Conservation (phyloP, 1,140 invertebrate genomes). For the Ceratosolen fusciceps region DNA sequence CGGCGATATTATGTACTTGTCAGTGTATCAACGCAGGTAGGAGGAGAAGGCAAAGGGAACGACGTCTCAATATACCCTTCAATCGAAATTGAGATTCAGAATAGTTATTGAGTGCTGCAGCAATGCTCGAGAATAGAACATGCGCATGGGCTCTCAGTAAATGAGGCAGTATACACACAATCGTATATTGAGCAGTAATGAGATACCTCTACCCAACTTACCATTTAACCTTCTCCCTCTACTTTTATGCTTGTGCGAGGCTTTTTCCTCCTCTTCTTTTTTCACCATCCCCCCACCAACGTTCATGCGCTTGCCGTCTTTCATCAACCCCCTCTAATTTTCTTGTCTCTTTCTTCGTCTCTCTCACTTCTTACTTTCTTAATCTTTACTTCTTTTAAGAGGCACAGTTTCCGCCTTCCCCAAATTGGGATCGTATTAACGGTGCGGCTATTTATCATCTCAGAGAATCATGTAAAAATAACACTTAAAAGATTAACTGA, state of each 20-base stretch:
- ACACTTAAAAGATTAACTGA: not conserved
- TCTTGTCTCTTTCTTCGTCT: too few species aligned
- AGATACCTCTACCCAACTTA: slow-evolving; percentile 4
- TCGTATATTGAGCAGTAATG: not conserved
- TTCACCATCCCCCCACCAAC: too few species aligned
- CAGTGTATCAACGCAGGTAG: not conserved
- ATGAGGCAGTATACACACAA: too few species aligned
- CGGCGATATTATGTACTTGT: not conserved
- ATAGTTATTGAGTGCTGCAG: slow-evolving; percentile 30
- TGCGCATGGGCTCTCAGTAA: too few species aligned
- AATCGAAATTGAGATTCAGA: slow-evolving; percentile 47
- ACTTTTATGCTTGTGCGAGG: not conserved
- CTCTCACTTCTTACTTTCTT: slow-evolving; percentile 27
- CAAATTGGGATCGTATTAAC: slow-evolving; percentile 31
- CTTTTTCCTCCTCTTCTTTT: not conserved
- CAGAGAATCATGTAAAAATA: not conserved
- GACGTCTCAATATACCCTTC: slow-evolving; percentile 18
- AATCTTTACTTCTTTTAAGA: slow-evolving; percentile 23
- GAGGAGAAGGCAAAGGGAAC: not conserved
- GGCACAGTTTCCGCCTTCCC: slow-evolving; percentile 39
- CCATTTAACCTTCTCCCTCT: slow-evolving; percentile 21
- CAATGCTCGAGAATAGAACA: not conserved
- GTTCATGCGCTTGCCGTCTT: too few species aligned
- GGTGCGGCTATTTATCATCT: slow-evolving; percentile 39
- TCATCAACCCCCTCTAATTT: too few species aligned